phyloP scores from a whole-genome alignment of 1,140 invertebrate species.

The Odontomachus brunneus region DNA sequence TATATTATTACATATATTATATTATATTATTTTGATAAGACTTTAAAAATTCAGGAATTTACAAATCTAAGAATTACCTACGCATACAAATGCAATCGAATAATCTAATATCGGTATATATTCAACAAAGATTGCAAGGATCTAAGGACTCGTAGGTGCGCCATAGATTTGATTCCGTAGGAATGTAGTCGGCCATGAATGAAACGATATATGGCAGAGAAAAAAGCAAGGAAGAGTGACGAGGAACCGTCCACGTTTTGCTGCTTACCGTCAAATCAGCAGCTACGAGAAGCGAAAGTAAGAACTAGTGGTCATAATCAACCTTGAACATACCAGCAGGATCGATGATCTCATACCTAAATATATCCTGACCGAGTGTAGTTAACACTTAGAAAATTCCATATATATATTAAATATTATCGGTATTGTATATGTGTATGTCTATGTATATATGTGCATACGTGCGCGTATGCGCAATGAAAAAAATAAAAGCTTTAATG shows the following conservation, averaged over 20 bases:
- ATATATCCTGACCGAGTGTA: constrained; percentile 56
- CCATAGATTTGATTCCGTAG: constrained; percentile 69
- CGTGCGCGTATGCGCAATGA: too few species aligned
- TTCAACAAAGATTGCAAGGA: not conserved
- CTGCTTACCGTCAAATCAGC: constrained; percentile 12
- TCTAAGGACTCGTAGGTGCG: constrained; percentile 42
- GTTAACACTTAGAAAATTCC: constrained; percentile 11
- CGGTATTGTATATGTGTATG: too few species aligned
- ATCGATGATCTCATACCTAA: constrained; percentile 69
- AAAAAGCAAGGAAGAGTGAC: constrained; percentile 51
- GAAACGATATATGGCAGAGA: constrained; percentile 62
- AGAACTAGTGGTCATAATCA: constrained; percentile 58
- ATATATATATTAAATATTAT: not conserved
- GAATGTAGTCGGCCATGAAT: constrained; percentile 77
- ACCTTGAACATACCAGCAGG: constrained; percentile 68
- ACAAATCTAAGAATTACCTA: too few species aligned
- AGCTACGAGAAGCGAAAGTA: constrained; percentile 64
- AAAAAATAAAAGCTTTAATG: too few species aligned
- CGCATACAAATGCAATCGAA: too few species aligned
- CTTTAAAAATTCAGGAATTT: too few species aligned
- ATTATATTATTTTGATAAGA: too few species aligned
- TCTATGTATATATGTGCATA: too few species aligned
- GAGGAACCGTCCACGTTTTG: constrained; percentile 53
- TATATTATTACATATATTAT: too few species aligned
- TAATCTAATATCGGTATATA: too few species aligned